phyloP scores from a whole-genome alignment of 2,113 vertebrate genomes.

The Nymphicus hollandicus region DNA sequence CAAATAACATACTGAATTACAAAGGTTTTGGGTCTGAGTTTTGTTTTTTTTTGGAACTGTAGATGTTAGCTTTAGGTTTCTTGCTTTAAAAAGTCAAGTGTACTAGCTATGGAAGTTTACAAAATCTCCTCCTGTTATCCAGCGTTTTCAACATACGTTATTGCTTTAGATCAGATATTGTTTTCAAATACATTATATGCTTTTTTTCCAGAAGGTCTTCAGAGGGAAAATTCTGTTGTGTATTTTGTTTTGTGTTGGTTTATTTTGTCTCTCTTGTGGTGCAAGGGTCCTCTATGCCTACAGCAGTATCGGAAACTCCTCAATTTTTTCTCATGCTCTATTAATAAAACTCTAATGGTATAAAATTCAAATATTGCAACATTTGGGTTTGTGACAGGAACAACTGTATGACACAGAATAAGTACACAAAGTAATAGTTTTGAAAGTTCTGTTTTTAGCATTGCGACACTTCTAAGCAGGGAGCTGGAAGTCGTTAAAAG shows the following conservation, averaged over 20 bases:
- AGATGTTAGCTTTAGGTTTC: background rate
- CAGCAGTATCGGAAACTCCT: fast-evolving
- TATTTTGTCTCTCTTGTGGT: background rate
- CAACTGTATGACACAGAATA: background rate
- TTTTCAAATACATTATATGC: background rate
- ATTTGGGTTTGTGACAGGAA: background rate
- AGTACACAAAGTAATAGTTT: background rate
- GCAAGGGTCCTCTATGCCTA: background rate
- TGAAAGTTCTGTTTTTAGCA: background rate
- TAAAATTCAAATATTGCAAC: background rate
- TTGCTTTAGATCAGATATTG: background rate
- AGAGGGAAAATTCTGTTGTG: background rate
- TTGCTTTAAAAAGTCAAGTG: background rate
- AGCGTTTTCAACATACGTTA: background rate
- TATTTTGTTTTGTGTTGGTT: too few relatives aligned
- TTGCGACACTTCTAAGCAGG: background rate
- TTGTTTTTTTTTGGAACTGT: background rate
- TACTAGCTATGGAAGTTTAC: background rate
- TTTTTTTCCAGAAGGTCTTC: background rate
- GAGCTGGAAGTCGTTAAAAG: background rate
- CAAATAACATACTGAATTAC: background rate
- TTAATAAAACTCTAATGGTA: background rate
- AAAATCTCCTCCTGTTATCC: background rate
- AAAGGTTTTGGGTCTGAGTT: fast-evolving
- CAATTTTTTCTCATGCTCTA: background rate